These are phyloP conservation scores for Tadarida brasiliensis DNA, from an alignment of 2,797 vertebrate species.

Conservation along the genomic window DNA sequence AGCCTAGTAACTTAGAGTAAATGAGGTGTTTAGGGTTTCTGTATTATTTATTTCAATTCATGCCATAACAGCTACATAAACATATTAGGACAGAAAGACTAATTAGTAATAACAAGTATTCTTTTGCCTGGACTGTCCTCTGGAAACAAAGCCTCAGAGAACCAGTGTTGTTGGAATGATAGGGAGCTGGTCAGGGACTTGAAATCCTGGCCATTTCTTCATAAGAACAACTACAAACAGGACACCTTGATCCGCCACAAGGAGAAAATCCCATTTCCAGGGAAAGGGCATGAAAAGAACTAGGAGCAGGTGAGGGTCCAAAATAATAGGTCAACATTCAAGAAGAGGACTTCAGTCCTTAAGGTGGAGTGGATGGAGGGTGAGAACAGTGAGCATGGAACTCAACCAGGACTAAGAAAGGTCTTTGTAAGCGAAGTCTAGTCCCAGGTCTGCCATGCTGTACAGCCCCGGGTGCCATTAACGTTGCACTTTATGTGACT, in stretches of 20 bases:
- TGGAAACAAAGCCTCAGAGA: neutral
- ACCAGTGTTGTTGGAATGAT: neutral
- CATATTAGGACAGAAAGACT: neutral
- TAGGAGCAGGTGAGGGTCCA: neutral
- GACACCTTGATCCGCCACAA: neutral
- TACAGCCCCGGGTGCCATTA: neutral
- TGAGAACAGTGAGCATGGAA: too few relatives aligned
- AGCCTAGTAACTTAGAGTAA: neutral
- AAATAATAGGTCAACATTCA: neutral
- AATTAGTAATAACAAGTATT: neutral
- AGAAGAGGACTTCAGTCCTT: neutral
- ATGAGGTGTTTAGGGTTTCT: neutral
- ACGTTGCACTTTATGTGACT: neutral
- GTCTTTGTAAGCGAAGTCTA: neutral
- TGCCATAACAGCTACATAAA: neutral
- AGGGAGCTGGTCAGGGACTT: neutral
- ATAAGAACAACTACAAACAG: neutral
- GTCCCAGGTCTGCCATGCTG: neutral
- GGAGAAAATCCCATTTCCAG: neutral
- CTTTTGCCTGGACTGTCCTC: neutral
- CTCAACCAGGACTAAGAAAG: neutral
- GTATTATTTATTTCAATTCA: neutral
- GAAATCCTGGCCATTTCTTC: neutral
- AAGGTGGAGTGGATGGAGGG: neutral
- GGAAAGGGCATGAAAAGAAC: neutral